A percentile compares a stretch with the other conserved stretches of the same genome.
phyloP scores from a whole-genome alignment of 2,888 invertebrate species.

The Cynaeus angustus region DNA sequence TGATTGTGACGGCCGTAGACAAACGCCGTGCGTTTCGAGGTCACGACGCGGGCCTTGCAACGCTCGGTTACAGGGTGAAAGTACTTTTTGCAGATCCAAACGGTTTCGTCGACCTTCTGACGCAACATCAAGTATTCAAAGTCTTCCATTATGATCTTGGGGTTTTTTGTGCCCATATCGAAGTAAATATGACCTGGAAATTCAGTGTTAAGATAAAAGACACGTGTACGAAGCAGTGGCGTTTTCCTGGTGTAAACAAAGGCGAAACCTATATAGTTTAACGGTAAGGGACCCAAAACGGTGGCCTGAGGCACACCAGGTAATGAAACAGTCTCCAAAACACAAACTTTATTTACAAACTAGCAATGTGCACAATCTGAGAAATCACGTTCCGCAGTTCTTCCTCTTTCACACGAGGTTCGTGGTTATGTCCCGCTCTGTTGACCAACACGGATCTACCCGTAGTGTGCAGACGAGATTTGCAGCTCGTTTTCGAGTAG shows the following conservation, averaged over 20 bases:
- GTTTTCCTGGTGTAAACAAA: too few relatives aligned
- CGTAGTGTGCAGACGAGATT: conserved; percentile 34
- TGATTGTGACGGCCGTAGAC: conserved; percentile 56
- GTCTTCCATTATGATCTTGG: conserved; percentile 59
- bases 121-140: conserved; percentile 57
- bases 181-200: conserved; percentile 60
- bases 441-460: conserved; percentile 40
- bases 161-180: conserved; percentile 60
- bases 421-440: conserved; percentile 52
- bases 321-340: too few relatives aligned
- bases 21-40: conserved; percentile 52
- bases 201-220: conserved; percentile 50
- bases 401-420: conserved; percentile 19
- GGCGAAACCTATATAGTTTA: too few relatives aligned
- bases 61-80: conserved; percentile 54
- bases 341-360: conserved; percentile 4
- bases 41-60: conserved; percentile 57
- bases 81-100: conserved; percentile 60
- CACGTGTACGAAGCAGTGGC: conserved; percentile 57
- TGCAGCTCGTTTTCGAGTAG: conserved; percentile 42
- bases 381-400: conserved; percentile 46
- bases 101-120: conserved; percentile 54
- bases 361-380: conserved; percentile 42
- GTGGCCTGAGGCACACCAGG: too few relatives aligned
- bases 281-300: too few relatives aligned